Percentiles rank a stretch among this genome's conserved stretches.
Evolutionary conservation across 2,888 invertebrate genomes (phyloP).

Genomic region (Colostygia pectinataria): DNA sequence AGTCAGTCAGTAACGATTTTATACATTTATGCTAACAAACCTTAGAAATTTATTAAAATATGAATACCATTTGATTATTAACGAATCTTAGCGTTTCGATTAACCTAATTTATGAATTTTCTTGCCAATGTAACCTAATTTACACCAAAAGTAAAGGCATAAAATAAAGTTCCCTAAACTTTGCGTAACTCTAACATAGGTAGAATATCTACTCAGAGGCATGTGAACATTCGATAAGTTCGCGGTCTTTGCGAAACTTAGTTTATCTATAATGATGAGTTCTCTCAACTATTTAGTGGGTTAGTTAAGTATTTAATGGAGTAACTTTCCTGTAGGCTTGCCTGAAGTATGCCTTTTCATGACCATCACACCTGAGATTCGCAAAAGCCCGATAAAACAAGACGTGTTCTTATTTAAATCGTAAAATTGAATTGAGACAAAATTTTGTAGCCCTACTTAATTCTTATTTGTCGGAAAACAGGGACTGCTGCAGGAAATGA

Average conservation of each 20-base stretch:
- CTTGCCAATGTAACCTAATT: too few relatives aligned
- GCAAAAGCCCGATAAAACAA: too few relatives aligned
- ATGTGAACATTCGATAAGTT: slow-evolving; percentile 35
- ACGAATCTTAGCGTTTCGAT: too few relatives aligned
- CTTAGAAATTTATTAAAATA: too few relatives aligned
- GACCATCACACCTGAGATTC: too few relatives aligned
- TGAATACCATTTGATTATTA: too few relatives aligned
- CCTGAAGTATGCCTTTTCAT: neutral
- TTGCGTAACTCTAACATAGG: slow-evolving; percentile 17
- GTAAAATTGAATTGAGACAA: neutral
- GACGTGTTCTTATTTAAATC: too few relatives aligned
- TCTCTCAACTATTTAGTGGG: slow-evolving; percentile 33
- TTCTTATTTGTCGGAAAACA: neutral
- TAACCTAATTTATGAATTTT: too few relatives aligned
- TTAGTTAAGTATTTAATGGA: slow-evolving; percentile 31
- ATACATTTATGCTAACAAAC: too few relatives aligned
- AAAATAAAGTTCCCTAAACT: slow-evolving; percentile 16
- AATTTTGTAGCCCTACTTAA: neutral
- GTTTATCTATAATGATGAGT: slow-evolving; percentile 37
- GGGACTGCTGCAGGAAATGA: slow-evolving; percentile 8
- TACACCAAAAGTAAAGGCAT: neutral
- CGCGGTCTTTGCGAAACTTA: slow-evolving; percentile 30
- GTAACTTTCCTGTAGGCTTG: slow-evolving; percentile 14
- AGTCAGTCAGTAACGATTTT: too few relatives aligned
- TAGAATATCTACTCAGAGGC: slow-evolving; percentile 17